Base-by-base conservation (phyloP, 2,113 vertebrate genomes). In the Cololabis saira region DNA sequence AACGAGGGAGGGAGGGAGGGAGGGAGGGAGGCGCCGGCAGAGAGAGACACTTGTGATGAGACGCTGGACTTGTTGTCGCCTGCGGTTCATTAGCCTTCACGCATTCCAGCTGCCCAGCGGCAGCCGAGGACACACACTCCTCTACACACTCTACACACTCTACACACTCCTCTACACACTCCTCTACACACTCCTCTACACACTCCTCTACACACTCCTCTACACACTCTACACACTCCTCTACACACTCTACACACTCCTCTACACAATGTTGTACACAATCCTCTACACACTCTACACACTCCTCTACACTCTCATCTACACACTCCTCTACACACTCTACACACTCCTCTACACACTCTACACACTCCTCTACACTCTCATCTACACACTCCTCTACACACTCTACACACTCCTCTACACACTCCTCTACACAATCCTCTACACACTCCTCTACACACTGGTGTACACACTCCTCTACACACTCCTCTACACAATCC, bases 31-130 rank as follows among this genome's bases (percentile, higher is more conserved):
- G 24, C 24, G 5, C 24, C 5, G 24, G 5, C 24, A 27, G 24
- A 27, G 24, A 27, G 24, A 27, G 24, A 27, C 24, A 27, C 24
- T 44, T 60, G 12, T 33, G 40, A 67, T 41, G 33, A 43, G 76
- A 65, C 71, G 37, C 6, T 5, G 15, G 63, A 53, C 59, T 64
- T 19, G 80, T 85, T 87, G 73, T 88, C 58, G 37, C 54, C 45
- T 53, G 60, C 62, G 73, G 71, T 79, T 82, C 78, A 77, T 84
- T 59, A 83, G 76, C 74, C 74, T 56, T 88, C 81, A 87, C 64
- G 84, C 89, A 88, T 89, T 49, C 84, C 85, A 86, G 80, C 52
- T 55, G 62, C 74, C 53, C 79, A 71, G 17, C 53, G 27, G 33
- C 2, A 27, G 24, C 24, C 24, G 3, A 27, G 24, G 24, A 27